Evolutionary conservation across 2,888 invertebrate genomes (phyloP).

Genomic region (Tetheella fluctuosa): DNA sequence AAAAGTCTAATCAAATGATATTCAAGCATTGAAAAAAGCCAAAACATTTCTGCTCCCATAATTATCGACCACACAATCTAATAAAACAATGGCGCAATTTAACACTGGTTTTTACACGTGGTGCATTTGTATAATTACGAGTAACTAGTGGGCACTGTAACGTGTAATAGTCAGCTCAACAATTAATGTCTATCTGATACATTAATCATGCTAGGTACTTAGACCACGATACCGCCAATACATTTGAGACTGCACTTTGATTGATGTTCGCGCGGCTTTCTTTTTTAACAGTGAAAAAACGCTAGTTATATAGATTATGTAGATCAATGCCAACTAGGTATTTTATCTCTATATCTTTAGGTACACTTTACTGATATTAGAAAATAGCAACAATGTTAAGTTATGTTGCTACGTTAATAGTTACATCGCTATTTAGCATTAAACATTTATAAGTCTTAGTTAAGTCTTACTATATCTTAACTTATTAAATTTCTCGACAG

Average conservation of each 20-base stretch:
- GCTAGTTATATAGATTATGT: constrained; percentile 23
- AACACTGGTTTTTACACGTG: constrained; percentile 34
- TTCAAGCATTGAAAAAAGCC: constrained; percentile 12
- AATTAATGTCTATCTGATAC: constrained; percentile 54
- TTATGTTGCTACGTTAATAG: too few species aligned
- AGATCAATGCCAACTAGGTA: constrained; percentile 26
- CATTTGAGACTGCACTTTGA: constrained; percentile 36
- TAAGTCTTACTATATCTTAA: neutral
- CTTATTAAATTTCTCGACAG: neutral
- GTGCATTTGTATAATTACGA: constrained; percentile 25
- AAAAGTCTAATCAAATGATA: constrained; percentile 8
- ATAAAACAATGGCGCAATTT: constrained; percentile 43
- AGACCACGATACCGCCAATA: constrained; percentile 28
- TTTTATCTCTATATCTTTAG: neutral
- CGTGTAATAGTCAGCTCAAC: constrained; percentile 32
- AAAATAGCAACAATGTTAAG: neutral
- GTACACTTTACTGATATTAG: constrained; percentile 1
- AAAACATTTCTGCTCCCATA: constrained; percentile 29
- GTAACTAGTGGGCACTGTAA: constrained; percentile 38
- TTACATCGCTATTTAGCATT: too few species aligned
- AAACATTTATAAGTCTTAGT: too few species aligned
- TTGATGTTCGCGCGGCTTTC: constrained; percentile 36
- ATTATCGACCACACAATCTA: constrained; percentile 16
- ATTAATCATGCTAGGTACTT: constrained; percentile 54
- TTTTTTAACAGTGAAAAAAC: constrained; percentile 14